A percentile compares a stretch with the other conserved stretches of the same genome.
Conservation (phyloP, 2,888 invertebrate genomes). For the Tenthredo livida region DNA sequence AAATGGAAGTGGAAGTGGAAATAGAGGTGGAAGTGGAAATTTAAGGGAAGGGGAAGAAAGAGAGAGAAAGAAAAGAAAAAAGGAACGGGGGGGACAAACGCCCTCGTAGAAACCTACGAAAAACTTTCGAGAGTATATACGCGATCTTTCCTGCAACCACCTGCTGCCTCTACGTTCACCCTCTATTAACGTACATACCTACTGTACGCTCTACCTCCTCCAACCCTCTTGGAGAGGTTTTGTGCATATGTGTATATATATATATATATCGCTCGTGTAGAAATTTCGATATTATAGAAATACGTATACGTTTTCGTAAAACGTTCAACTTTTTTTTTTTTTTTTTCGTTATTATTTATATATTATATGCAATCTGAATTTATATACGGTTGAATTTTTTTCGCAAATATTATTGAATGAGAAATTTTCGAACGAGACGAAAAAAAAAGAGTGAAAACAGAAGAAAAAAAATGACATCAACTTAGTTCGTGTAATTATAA, state of each 20-base stretch:
- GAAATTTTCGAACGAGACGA: too few species aligned
- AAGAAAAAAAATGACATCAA: too few species aligned
- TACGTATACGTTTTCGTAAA: too few species aligned
- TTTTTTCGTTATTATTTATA: too few species aligned
- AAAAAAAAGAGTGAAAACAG: too few species aligned
- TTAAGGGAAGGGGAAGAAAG: conserved; percentile 44
- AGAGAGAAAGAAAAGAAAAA: not conserved
- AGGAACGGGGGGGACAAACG: not conserved
- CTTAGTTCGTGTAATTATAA: not conserved
- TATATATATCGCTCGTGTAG: not conserved
- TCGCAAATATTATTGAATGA: too few species aligned
- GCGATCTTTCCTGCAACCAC: conserved; percentile 73
- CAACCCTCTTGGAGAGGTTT: not conserved
- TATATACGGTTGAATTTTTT: too few species aligned
- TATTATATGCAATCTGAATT: too few species aligned
- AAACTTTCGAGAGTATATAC: conserved; percentile 1
- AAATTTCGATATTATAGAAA: not conserved
- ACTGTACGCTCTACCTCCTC: not conserved
- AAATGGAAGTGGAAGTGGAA: conserved; percentile 74
- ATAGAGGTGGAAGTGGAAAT: conserved; percentile 74
- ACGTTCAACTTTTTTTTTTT: too few species aligned
- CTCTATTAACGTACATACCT: not conserved
- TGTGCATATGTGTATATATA: not conserved
- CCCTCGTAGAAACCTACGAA: conserved; percentile 14
- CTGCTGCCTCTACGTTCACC: conserved; percentile 69